Base-by-base conservation (phyloP, 2,113 vertebrate genomes). In the Hemibagrus wyckioides region DNA sequence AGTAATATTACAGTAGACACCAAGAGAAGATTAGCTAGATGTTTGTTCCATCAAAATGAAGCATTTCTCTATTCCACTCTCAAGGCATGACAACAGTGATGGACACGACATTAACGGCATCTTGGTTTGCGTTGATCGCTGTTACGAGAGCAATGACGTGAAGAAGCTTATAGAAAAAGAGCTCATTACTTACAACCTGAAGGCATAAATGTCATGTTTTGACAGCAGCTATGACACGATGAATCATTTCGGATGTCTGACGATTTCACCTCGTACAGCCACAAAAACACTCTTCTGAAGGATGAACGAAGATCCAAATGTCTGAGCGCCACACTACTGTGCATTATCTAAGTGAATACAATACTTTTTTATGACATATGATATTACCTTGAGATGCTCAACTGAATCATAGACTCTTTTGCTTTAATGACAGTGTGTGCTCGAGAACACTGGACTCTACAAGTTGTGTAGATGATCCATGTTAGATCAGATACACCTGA, bases 181-280 rank as follows among this genome's bases (percentile, higher is more conserved):
- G 44, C 75, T 77, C 28, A 30, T 80, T 4, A 36, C 52, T 80
- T 52, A 50, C 28, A 79, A 52, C 75, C 75, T n/a, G 69, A 52
- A 52, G 28, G 75, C 30, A 52, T 79, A 30, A 79, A 79, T 77
- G 73, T 50, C 48, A 79, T 30, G 48, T 30, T 77, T 30, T 79
- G 48, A 79, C 75, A 79, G 15, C 28, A 30, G 48, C 28, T 30
- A 30, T 50, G 19, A 80, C 50, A 23, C 54, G 19, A 80, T 36
- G 19, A 80, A 23, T 15, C 50, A 80, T 56, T 80, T 57, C 23
- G 1, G 5, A 80, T 57, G 23, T 39, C 50, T 33, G 33, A 2
- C 4, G 0, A 15, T 80, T 54, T 54, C 30, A 30, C 52, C 17
- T 36, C 7, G 30, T 23, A 19, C 19, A 56, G 77, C 50, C 30